Evolutionary conservation across 2,113 vertebrate genomes (phyloP).

Genomic region (Nymphicus hollandicus): DNA sequence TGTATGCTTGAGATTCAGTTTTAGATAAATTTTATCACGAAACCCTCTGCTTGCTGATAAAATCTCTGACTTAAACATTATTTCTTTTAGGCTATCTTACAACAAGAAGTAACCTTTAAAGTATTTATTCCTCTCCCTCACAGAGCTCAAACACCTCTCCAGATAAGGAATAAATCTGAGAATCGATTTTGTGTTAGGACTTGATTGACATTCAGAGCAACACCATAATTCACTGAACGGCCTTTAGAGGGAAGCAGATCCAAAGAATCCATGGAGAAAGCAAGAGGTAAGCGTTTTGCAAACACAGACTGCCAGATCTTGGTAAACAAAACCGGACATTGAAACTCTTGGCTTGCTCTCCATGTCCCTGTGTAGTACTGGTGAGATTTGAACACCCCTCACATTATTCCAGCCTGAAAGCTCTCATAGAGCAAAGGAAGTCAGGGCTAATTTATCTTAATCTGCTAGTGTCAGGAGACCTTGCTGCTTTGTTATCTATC

Average conservation of each 20-base stretch:
- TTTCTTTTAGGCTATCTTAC: background rate
- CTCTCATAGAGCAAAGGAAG: background rate
- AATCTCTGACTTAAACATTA: background rate
- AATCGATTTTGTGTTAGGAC: background rate
- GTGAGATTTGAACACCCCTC: background rate
- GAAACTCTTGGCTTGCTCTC: background rate
- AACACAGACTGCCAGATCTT: background rate
- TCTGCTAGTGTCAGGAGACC: background rate
- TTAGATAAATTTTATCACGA: background rate
- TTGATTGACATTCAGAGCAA: background rate
- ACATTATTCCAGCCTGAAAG: background rate
- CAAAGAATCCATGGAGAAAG: background rate
- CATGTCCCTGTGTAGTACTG: background rate
- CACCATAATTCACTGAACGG: background rate
- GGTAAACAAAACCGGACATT: background rate
- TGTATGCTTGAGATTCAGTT: background rate
- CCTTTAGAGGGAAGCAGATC: constrained; percentile 70
- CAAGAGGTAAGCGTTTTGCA: background rate
- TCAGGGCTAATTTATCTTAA: background rate
- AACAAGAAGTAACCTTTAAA: background rate
- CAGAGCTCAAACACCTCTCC: background rate
- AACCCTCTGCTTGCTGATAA: background rate
- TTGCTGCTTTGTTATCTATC: background rate
- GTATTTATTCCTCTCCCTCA: background rate
- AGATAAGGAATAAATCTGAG: background rate